Evolutionary conservation across 2,797 vertebrate genomes (phyloP).

Genomic region (Amazona finschi): DNA sequence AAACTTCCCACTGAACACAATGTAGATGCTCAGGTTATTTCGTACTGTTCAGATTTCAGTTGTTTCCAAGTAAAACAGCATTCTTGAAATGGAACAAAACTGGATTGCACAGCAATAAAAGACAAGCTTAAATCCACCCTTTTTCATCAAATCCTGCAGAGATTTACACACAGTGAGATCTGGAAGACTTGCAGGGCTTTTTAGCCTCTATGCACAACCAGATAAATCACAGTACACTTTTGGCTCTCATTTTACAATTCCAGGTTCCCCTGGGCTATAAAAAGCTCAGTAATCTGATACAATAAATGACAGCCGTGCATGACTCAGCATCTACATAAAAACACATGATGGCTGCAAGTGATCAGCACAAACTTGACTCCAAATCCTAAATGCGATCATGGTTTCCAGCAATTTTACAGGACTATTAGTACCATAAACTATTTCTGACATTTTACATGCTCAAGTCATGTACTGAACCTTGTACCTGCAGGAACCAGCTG

Average conservation of each 20-base stretch:
- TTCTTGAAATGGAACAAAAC: neutral
- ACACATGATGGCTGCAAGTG: neutral
- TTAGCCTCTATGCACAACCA: neutral
- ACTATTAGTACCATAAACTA: neutral
- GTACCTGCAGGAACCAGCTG: constrained; percentile 85
- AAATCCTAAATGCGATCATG: neutral
- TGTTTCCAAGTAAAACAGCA: neutral
- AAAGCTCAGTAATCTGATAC: constrained; percentile 37
- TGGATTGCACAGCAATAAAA: neutral
- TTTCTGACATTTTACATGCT: neutral
- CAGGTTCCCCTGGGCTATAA: neutral
- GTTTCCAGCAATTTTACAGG: neutral
- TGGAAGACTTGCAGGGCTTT: neutral
- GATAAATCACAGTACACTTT: neutral
- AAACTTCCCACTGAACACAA: neutral
- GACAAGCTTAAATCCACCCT: neutral
- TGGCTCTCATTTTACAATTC: neutral
- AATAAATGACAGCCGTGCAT: neutral
- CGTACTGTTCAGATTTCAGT: neutral
- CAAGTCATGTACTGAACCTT: neutral
- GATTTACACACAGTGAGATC: neutral
- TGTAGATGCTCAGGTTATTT: neutral
- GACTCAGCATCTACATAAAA: neutral
- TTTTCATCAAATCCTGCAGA: neutral
- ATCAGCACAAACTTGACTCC: neutral